Evolutionary conservation across 2,113 vertebrate genomes (phyloP), one percentile per base, ranked within the genome.

Genomic region (Lepisosteus osseus): DNA sequence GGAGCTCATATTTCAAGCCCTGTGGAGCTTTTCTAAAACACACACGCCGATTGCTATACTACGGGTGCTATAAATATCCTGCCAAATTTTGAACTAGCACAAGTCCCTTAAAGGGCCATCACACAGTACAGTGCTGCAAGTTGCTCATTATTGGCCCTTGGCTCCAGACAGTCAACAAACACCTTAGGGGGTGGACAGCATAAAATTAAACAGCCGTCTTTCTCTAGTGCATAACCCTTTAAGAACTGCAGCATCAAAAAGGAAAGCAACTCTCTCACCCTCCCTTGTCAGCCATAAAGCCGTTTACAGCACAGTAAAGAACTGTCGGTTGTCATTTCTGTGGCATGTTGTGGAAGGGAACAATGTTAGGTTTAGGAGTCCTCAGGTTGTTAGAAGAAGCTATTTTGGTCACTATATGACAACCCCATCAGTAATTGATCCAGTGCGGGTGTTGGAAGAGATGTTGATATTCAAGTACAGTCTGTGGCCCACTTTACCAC

Each of bases 221-320:
- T 65, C 1, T 15, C 15, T 56, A 6, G 8, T 40, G 40, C 5
- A 47, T 17, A 42, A 69, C 59, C 61, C 45, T 42, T 61, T 61
- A 69, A 72, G 54, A 17, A 57, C 68, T 42, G 51, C 54, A 42
- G 7, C 8, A 11, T 69, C 67, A 13, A 69, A 69, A 68, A 68
- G 15, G 54, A 84, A 80, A 13, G 56, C 59, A 59, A 15, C 0
- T 82, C 81, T 73, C 54, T 74, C 78, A 17, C 55, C 14, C 71
- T 8, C 54, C 74, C 74, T 72, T 76, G 72, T 82, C 73, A 77
- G 84, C 85, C 80, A 77, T 78, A 85, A 86, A 85, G 73, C 76
- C 67, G 86, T 79, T 82, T 88, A 80, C 79, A 17, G 85, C 86
- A 85, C 88, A 81, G 89, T 90, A 89, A 91, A 92, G 73, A 77